Percentiles rank a stretch among this genome's conserved stretches.
phyloP scores from a whole-genome alignment of 2,797 vertebrate genomes.

The Psittacula echo region DNA sequence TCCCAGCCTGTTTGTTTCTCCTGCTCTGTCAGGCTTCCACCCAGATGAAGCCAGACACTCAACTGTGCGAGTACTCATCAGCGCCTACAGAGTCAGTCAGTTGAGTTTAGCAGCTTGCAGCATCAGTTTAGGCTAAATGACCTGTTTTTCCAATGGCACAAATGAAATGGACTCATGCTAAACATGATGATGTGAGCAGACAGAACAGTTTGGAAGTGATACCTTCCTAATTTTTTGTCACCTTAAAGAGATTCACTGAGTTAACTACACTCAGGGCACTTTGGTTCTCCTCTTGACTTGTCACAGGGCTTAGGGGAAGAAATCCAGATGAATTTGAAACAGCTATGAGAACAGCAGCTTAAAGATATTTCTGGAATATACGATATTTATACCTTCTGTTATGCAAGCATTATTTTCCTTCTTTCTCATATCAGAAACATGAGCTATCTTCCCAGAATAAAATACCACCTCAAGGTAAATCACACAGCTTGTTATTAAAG shows the following conservation, averaged over 20 bases:
- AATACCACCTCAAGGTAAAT: constrained; percentile 35
- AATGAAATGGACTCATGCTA: background rate
- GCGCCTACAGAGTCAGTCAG: background rate
- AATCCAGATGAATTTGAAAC: background rate
- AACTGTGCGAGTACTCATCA: background rate
- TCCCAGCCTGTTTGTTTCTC: background rate
- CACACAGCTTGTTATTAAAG: constrained; percentile 1
- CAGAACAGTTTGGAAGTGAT: background rate
- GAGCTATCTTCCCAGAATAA: constrained; percentile 26
- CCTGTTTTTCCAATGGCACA: background rate
- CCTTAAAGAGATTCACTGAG: background rate
- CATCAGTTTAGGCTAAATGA: background rate
- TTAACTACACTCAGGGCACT: background rate
- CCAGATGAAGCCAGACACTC: background rate
- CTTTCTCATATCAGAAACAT: background rate
- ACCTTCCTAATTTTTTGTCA: background rate
- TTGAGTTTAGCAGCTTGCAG: background rate
- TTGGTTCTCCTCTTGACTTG: background rate
- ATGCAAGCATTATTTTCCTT: constrained; percentile 23
- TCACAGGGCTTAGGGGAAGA: background rate
- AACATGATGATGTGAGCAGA: background rate
- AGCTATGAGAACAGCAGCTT: background rate
- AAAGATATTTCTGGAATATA: background rate
- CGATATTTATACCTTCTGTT: background rate
- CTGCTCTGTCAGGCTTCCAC: background rate